Evolutionary conservation across 2,113 vertebrate genomes (phyloP).

Genomic region (Saiga tatarica): DNA sequence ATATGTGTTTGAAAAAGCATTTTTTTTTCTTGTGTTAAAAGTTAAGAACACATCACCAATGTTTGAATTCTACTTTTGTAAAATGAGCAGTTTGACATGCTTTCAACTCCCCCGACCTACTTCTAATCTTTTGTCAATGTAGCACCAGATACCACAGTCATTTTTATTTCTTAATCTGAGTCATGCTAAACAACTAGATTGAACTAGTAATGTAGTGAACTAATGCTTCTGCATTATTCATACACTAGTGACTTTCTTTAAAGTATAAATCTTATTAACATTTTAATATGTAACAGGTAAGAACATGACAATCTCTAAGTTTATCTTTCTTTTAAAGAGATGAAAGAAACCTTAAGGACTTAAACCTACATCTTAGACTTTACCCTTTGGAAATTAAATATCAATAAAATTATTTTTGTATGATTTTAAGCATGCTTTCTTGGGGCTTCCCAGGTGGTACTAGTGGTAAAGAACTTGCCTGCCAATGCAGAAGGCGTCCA

Average conservation of each 20-base stretch:
- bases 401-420: background rate
- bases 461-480: background rate
- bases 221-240: background rate
- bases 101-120: background rate
- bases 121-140: background rate
- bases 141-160: background rate
- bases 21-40: conserved; percentile 27
- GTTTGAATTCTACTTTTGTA: background rate
- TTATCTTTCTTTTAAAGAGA: background rate
- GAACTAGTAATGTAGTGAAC: background rate
- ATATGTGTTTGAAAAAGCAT: background rate
- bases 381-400: background rate
- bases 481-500: background rate
- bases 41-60: background rate
- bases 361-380: background rate
- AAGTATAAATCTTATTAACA: background rate
- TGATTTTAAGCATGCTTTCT: background rate
- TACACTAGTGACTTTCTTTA: background rate
- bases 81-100: background rate
- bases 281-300: background rate
- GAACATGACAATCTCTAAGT: background rate
- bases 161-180: conserved; percentile 12
- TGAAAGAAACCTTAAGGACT: background rate
- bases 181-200: background rate
- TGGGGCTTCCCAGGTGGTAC: background rate